Evolutionary conservation across 2,888 invertebrate genomes (phyloP).

Genomic region (Gryllus longicercus): DNA sequence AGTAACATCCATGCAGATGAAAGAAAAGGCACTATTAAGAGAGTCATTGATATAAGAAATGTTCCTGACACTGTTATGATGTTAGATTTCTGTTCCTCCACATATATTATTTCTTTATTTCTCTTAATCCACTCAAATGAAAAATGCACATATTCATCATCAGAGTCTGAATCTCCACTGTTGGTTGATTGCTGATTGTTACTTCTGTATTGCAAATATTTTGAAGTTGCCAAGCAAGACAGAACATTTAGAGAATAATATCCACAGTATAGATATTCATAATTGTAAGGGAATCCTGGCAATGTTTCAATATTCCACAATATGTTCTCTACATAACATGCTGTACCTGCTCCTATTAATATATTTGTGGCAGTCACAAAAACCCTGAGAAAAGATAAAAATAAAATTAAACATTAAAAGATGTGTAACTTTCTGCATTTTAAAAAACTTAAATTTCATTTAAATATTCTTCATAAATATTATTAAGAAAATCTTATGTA

Average conservation of each 20-base stretch:
- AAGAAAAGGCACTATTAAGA: slow-evolving; percentile 23
- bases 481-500: not conserved
- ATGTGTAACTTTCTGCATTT: too few species aligned
- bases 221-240: not conserved
- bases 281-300: slow-evolving; percentile 32
- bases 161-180: not conserved
- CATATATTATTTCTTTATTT: not conserved
- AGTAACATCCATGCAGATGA: slow-evolving; percentile 29
- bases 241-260: slow-evolving; percentile 29
- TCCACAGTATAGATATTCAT: slow-evolving; percentile 35
- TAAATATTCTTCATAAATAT: not conserved
- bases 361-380: not conserved
- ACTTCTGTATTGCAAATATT: not conserved
- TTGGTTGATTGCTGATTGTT: not conserved
- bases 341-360: slow-evolving; percentile 28
- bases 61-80: not conserved
- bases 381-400: not conserved
- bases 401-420: too few species aligned
- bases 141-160: not conserved
- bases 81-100: not conserved
- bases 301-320: slow-evolving; percentile 34
- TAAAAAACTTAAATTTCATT: too few species aligned
- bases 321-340: slow-evolving; percentile 31
- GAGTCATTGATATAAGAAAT: slow-evolving; percentile 21
- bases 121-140: not conserved